phyloP scores from a whole-genome alignment of 2,113 vertebrate species.

The Clarias magur region DNA sequence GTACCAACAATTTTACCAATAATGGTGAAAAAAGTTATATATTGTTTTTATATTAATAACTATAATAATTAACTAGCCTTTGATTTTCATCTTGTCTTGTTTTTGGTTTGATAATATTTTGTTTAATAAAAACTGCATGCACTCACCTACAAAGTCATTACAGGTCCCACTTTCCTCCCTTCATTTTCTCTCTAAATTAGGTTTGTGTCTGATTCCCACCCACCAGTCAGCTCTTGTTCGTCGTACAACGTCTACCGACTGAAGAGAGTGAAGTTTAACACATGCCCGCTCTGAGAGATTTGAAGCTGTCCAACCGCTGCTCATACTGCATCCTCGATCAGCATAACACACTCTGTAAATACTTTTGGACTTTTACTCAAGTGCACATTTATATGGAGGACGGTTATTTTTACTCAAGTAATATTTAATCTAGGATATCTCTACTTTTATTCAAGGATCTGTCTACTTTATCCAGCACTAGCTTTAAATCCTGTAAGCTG shows the following conservation, averaged over 20 bases:
- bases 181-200: not conserved
- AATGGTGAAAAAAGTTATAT: too few relatives aligned
- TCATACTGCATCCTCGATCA: not conserved
- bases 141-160: not conserved
- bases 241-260: not conserved
- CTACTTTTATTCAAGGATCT: too few relatives aligned
- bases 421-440: too few relatives aligned
- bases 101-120: not conserved
- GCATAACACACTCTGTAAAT: not conserved
- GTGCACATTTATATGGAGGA: too few relatives aligned
- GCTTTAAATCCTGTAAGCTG: too few relatives aligned
- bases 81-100: not conserved
- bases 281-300: too few relatives aligned
- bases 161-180: not conserved
- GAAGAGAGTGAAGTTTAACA: not conserved
- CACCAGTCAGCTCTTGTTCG: not conserved
- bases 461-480: too few relatives aligned
- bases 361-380: too few relatives aligned
- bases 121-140: not conserved
- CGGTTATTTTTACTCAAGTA: too few relatives aligned
- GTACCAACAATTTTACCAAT: too few relatives aligned
- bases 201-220: not conserved
- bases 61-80: not conserved
- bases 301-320: not conserved
- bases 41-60: too few relatives aligned